These are phyloP conservation scores for Oncorhynchus tshawytscha DNA, from an alignment of 2,113 vertebrate species.

Conservation along the genomic window DNA sequence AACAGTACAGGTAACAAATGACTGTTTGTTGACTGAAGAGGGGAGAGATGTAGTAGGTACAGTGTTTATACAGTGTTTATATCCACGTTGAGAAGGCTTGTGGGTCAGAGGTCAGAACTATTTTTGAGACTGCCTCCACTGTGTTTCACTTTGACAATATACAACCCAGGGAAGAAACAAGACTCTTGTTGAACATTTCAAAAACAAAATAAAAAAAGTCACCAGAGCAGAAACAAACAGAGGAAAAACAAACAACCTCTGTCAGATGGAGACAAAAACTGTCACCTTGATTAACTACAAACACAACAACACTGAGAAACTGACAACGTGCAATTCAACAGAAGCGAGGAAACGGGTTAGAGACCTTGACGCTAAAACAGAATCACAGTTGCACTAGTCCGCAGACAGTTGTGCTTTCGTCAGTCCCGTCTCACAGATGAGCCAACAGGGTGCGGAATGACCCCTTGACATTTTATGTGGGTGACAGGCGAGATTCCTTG, in stretches of 20 bases:
- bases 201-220: not conserved
- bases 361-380: not conserved
- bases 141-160: not conserved
- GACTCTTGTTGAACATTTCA: not conserved
- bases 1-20: not conserved
- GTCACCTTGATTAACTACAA: not conserved
- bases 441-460: constrained; percentile 9
- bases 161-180: not conserved
- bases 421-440: not conserved
- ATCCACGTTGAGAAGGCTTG: not conserved
- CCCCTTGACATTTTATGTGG: constrained; percentile 47
- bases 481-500: not conserved
- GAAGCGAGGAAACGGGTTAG: not conserved
- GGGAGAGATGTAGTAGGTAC: not conserved
- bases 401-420: not conserved
- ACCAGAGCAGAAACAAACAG: not conserved
- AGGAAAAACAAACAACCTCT: not conserved
- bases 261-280: not conserved
- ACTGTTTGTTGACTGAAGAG: not conserved
- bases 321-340: not conserved
- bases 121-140: not conserved
- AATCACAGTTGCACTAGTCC: not conserved
- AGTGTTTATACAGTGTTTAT: not conserved
- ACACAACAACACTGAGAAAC: not conserved
- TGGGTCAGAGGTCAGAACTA: not conserved